Percentiles rank a stretch among this genome's conserved stretches.
These are phyloP conservation scores for Conops quadrifasciatus DNA, from an alignment of 2,888 invertebrate species.

Conservation along the genomic window DNA sequence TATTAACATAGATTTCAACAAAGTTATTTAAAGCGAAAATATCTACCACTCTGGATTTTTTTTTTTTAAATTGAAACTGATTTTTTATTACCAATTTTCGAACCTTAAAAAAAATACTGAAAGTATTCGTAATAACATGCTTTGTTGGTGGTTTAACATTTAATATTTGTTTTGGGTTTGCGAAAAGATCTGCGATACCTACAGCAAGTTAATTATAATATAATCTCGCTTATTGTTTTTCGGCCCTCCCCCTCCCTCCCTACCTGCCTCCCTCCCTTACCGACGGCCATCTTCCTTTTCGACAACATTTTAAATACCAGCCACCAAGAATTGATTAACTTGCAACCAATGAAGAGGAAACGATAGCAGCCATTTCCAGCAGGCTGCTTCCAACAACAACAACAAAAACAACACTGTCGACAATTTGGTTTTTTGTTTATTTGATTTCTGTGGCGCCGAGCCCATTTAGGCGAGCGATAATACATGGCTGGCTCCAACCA, in stretches of 20 bases:
- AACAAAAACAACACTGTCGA: slow-evolving; percentile 22
- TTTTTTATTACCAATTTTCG: too few species aligned
- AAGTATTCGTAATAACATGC: too few species aligned
- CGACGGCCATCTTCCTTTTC: neutral
- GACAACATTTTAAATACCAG: slow-evolving; percentile 12
- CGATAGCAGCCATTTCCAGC: slow-evolving; percentile 14
- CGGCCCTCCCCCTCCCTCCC: neutral
- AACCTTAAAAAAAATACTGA: too few species aligned
- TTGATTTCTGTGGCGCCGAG: slow-evolving; percentile 48
- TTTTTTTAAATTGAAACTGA: too few species aligned
- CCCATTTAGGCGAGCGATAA: slow-evolving; percentile 48
- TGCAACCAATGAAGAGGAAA: slow-evolving; percentile 22
- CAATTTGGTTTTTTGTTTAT: slow-evolving; percentile 17
- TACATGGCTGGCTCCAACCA: slow-evolving; percentile 17
- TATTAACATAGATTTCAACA: too few species aligned
- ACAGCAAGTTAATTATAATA: slow-evolving; percentile 19
- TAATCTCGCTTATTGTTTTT: slow-evolving; percentile 2
- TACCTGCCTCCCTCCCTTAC: neutral
- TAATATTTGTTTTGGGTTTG: neutral
- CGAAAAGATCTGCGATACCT: neutral
- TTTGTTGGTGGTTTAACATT: neutral
- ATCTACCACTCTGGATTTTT: too few species aligned
- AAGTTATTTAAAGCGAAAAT: too few species aligned
- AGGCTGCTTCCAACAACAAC: too few species aligned
- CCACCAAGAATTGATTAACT: slow-evolving; percentile 26